A percentile compares a stretch with the other conserved stretches of the same genome.
Evolutionary conservation across 2,113 vertebrate genomes (phyloP).

Genomic region (sheep (Ovis aries)): ARS-UI_Ramb_v3.0 NC_056076.1:51032501-51033000

Average conservation of each 20-base stretch:
- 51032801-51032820: background rate
- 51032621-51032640: background rate
- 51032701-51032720: background rate
- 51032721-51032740: background rate
- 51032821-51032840: background rate
- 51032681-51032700: background rate
- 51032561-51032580: background rate
- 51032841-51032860: background rate
- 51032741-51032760: background rate
- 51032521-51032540: background rate
- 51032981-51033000: background rate
- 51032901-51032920: background rate
- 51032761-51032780: background rate
- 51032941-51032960: background rate
- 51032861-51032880: background rate
- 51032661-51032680: background rate
- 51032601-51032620: background rate
- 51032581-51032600: background rate
- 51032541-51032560: background rate
- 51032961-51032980: background rate
- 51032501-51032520: background rate
- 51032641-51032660: background rate
- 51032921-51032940: background rate
- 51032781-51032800: background rate
- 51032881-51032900: accelerated